These are phyloP conservation scores for Stomatorhinus ivindoensis DNA, from an alignment of 2,113 vertebrate species.

Conservation along the genomic window DNA sequence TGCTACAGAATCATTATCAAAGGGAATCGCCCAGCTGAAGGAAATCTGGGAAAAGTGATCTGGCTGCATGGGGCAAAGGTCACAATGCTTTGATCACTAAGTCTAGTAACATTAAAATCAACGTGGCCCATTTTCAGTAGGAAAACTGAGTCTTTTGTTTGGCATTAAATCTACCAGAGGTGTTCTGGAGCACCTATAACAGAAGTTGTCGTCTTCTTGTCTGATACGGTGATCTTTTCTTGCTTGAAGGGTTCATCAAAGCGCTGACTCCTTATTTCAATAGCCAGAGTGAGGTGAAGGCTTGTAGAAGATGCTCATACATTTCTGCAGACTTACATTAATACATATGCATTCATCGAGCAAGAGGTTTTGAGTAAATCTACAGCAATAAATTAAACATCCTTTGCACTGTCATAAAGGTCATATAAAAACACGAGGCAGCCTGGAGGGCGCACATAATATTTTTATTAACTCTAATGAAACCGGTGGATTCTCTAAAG, in stretches of 20 bases:
- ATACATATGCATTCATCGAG: background rate
- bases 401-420: background rate
- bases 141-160: background rate
- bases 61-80: conserved; percentile 23
- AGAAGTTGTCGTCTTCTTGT: background rate
- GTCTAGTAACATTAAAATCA: background rate
- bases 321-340: background rate
- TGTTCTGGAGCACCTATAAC: background rate
- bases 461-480: background rate
- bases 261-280: background rate
- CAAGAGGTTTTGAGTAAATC: background rate
- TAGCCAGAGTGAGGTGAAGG: background rate
- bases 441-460: background rate
- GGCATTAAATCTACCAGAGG: too few species aligned
- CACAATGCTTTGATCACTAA: conserved; percentile 17
- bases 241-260: background rate
- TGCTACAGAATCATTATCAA: conserved; percentile 55
- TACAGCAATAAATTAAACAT: background rate
- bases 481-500: background rate
- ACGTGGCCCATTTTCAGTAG: background rate
- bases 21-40: conserved; percentile 47
- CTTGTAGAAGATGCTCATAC: background rate
- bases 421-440: conserved; percentile 2
- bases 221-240: background rate
- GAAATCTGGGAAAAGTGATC: background rate